These are phyloP conservation scores for Lamproptera curius DNA, from an alignment of 2,888 invertebrate genomes.

Conservation along the genomic window DNA sequence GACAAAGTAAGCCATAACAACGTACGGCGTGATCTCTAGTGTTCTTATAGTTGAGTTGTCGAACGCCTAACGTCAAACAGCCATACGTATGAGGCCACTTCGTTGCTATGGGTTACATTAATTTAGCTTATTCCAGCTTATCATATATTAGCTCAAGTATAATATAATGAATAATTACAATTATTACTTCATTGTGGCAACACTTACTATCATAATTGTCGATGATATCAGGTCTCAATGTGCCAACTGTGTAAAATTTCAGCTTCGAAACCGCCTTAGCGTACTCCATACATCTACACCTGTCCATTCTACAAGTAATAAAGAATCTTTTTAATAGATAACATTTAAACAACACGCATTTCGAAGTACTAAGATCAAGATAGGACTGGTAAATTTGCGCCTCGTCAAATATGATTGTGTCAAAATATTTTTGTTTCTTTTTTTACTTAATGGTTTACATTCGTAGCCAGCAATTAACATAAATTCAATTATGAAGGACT, in stretches of 20 bases:
- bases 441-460: conserved; percentile 4
- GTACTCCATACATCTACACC: conserved; percentile 61
- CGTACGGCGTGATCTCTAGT: too few relatives aligned
- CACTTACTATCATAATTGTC: conserved; percentile 54
- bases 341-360: conserved; percentile 11
- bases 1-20: too few relatives aligned
- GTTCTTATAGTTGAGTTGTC: too few relatives aligned
- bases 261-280: conserved; percentile 51
- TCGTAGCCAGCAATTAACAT: background rate
- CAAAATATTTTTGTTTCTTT: conserved; percentile 3
- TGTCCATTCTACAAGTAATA: conserved; percentile 58
- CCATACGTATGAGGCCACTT: too few relatives aligned
- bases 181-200: conserved; percentile 2
- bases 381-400: background rate
- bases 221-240: conserved; percentile 49
- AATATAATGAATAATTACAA: too few relatives aligned
- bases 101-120: too few relatives aligned
- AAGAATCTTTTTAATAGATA: conserved; percentile 5
- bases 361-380: conserved; percentile 8
- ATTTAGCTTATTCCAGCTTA: too few relatives aligned
- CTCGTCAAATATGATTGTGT: background rate
- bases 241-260: conserved; percentile 56
- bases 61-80: too few relatives aligned
- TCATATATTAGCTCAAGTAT: too few relatives aligned
- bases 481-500: background rate